Evolutionary conservation across 2,113 vertebrate species (phyloP).

Genomic region (Gadus chalcogrammus): DNA sequence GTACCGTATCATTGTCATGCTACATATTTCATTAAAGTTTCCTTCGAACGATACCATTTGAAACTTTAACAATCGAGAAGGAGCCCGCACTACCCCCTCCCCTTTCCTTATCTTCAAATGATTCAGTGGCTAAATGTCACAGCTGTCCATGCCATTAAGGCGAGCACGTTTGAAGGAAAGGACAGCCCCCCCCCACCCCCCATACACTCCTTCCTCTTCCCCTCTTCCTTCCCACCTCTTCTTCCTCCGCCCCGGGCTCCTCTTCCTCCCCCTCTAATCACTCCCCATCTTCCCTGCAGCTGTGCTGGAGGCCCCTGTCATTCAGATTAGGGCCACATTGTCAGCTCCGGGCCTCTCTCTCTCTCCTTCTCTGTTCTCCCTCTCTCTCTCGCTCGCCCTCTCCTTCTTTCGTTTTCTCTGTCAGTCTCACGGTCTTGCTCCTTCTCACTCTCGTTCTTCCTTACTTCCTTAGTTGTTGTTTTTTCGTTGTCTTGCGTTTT

Average conservation of each 20-base stretch:
- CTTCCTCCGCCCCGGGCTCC: conserved; percentile 20
- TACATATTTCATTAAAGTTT: background rate
- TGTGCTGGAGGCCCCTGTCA: conserved; percentile 79
- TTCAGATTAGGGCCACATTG: conserved; percentile 86
- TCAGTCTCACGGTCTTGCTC: background rate
- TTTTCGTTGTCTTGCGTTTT: too few relatives aligned
- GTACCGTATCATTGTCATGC: too few relatives aligned
- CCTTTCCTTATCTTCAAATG: conserved; percentile 65
- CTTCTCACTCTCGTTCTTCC: background rate
- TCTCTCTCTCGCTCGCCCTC: too few relatives aligned
- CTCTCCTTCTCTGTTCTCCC: conserved; percentile 5
- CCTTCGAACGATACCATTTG: background rate
- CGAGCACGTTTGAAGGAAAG: conserved; percentile 71
- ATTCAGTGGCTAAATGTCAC: conserved; percentile 72
- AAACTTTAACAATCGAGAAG: conserved; percentile 1
- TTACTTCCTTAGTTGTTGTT: too few relatives aligned
- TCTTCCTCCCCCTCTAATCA: conserved; percentile 20
- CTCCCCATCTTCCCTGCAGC: conserved; percentile 21
- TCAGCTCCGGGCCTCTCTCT: conserved; percentile 74
- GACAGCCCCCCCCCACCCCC: conserved; percentile 41
- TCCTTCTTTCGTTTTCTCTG: too few relatives aligned
- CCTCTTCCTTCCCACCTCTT: conserved; percentile 25
- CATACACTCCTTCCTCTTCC: conserved; percentile 34
- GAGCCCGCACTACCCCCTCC: conserved; percentile 12
- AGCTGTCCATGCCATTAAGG: conserved; percentile 78